These are phyloP conservation scores for Eupithecia abbreviata DNA, from an alignment of 2,888 invertebrate genomes.

Conservation along the genomic window DNA sequence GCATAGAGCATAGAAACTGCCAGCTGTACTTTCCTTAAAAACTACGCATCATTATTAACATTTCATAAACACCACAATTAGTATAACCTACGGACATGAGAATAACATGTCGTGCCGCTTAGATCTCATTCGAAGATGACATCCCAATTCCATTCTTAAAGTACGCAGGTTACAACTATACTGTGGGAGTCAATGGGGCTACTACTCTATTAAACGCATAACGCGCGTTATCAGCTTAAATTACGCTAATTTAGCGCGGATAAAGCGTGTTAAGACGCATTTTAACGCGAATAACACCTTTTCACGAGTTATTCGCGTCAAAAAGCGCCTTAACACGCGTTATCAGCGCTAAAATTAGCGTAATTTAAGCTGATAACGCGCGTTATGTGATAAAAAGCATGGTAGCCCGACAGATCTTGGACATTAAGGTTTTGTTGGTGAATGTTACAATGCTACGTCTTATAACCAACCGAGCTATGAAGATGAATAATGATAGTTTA, in stretches of 20 bases:
- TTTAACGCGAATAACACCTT: no score
- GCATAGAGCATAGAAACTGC: background rate
- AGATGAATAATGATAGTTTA: background rate
- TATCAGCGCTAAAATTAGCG: no score
- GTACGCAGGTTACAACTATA: background rate
- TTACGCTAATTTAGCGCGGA: no score
- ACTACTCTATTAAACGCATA: no score
- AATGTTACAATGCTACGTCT: background rate
- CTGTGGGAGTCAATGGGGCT: background rate
- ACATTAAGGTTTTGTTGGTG: background rate
- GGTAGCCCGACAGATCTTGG: background rate
- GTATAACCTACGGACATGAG: background rate
- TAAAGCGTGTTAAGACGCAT: no score
- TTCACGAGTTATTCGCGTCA: no score
- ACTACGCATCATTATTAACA: background rate
- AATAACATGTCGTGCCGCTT: background rate
- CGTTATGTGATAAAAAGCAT: no score
- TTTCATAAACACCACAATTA: background rate
- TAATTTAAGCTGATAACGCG: no score
- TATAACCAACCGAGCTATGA: slow-evolving; percentile 1
- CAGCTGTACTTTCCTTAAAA: background rate
- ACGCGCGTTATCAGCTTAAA: no score
- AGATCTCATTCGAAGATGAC: background rate
- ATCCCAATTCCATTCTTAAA: background rate
- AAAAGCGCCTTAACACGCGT: no score